Base-by-base conservation (phyloP, 2,113 vertebrate genomes). In the Hemichromis elongatus region DNA sequence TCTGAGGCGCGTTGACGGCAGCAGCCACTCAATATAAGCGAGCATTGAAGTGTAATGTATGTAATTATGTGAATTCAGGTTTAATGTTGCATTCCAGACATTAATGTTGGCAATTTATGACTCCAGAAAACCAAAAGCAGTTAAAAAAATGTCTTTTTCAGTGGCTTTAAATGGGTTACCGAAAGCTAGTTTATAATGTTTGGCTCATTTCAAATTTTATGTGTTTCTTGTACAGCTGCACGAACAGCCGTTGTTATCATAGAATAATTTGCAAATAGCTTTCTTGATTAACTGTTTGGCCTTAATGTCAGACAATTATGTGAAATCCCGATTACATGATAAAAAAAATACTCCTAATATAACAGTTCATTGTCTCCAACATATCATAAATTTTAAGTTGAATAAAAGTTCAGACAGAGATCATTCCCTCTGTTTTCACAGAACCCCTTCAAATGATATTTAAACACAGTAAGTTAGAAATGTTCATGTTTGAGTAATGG, bases 401-500 rank as follows among this genome's bases (percentile, higher is more conserved):
- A 84, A 21, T 21, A n/a, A 77, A 78, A 81, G 77, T 85, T 84
- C 85, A 61, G 42, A 75, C 73, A 30, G 56, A 59, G 53, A 77
- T 77, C 24, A 3, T 79, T 75, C 77, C 66, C 57, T 70, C 21
- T 30, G n/a, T 28, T 1, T 77, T 79, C 77, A 3, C 50, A 28
- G 1, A 54, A 53, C 13, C 81, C n/a, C 24, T 80, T 28, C 55
- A 57, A 73, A 82, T 81, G 33, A 68, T 55, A 84, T 82, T 87
- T 81, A 54, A 89, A 85, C 6, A 12, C 80, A 37, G 30, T 30
- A 35, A 1, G 52, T 47, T 80, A 89, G 47, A 82, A 92, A 91
- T 77, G 83, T 79, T 86, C 82, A 79, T 82, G 54, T 78, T 33
- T 42, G 52, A 52, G 84, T 77, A 68, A 92, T 54, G 47, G 78